Conservation (phyloP, 2,113 vertebrate genomes). For the Megaptera novaeangliae region DNA sequence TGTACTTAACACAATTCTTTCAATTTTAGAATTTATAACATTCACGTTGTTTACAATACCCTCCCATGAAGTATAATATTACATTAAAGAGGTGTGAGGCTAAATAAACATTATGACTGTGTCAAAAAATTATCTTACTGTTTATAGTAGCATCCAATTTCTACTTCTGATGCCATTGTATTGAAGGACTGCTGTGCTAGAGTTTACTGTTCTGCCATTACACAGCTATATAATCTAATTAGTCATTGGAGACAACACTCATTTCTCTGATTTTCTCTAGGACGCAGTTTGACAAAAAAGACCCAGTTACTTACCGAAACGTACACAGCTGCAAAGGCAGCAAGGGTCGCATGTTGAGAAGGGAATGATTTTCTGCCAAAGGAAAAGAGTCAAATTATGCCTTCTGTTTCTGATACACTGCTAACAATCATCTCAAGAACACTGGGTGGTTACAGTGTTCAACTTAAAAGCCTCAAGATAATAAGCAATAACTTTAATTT, state of each 20-base stretch:
- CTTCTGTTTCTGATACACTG: conserved; percentile 60
- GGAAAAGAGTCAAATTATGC: conserved; percentile 78
- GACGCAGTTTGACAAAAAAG: conserved; percentile 36
- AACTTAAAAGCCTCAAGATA: conserved; percentile 11
- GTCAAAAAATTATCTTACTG: neutral
- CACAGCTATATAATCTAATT: neutral
- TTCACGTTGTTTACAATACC: neutral
- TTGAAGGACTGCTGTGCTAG: neutral
- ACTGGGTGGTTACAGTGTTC: neutral
- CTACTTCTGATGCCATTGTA: conserved; percentile 11
- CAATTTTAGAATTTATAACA: neutral
- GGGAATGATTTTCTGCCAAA: conserved; percentile 97
- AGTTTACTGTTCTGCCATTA: neutral
- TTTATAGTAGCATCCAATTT: conserved; percentile 16
- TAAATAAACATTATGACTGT: neutral
- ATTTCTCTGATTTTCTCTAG: conserved; percentile 30
- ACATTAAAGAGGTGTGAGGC: neutral
- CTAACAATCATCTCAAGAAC: conserved; percentile 28
- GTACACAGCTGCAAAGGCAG: conserved; percentile 97
- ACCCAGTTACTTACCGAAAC: conserved; percentile 91
- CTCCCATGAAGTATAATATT: neutral
- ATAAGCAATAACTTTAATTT: conserved; percentile 2
- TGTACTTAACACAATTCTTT: neutral
- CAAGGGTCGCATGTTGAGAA: conserved; percentile 96
- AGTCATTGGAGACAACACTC: neutral